Conservation (phyloP, 2,113 vertebrate genomes). For the Anas platyrhynchos region DNA sequence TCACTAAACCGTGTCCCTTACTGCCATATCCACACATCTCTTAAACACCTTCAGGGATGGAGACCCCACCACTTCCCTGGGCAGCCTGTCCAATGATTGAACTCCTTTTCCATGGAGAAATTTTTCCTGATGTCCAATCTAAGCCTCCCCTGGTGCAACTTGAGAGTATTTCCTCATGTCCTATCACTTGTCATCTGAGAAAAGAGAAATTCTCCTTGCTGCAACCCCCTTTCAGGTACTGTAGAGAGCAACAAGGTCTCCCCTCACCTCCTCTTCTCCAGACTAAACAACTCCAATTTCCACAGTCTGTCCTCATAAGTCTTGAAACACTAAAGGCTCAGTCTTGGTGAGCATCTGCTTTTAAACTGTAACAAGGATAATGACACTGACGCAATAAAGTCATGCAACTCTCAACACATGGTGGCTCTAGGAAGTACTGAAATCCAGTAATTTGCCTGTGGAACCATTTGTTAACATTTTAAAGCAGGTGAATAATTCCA, state of each 20-base stretch:
- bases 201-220: neutral
- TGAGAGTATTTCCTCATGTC: neutral
- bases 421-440: neutral
- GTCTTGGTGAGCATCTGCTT: neutral
- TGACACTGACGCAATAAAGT: neutral
- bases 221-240: neutral
- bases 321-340: neutral
- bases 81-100: neutral
- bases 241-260: neutral
- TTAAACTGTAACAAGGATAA: neutral
- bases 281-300: neutral
- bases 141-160: neutral
- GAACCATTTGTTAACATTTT: neutral
- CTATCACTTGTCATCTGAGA: neutral
- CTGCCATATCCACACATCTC: neutral
- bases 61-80: neutral
- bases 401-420: fast-evolving
- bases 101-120: neutral
- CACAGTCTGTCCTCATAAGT: neutral
- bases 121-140: neutral
- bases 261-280: neutral
- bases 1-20: neutral
- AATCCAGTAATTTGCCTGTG: neutral
- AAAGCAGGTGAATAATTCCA: neutral
- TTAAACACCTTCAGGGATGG: neutral